phyloP scores from a whole-genome alignment of 2,113 vertebrate species.

The Syrrhaptes paradoxus region DNA sequence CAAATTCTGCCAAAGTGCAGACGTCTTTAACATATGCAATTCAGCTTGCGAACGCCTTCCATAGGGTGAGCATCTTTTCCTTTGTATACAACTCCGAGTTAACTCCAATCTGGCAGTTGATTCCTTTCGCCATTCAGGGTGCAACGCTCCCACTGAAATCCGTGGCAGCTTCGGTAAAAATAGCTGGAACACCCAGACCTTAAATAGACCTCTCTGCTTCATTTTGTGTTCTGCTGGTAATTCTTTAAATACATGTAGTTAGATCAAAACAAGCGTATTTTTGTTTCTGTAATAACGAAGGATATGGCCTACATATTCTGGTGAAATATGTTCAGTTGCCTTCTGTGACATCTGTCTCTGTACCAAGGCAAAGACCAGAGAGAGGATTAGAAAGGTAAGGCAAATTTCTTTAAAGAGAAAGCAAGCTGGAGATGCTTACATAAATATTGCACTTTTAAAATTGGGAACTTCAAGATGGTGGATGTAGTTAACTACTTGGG shows the following conservation, averaged over 20 bases:
- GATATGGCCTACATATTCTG: neutral
- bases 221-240: neutral
- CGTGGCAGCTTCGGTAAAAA: neutral
- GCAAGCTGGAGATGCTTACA: neutral
- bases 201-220: neutral
- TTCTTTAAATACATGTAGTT: neutral
- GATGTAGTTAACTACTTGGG: neutral
- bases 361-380: neutral
- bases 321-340: neutral
- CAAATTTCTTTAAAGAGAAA: neutral
- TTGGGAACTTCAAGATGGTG: neutral
- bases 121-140: neutral
- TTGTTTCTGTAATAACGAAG: neutral
- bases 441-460: neutral
- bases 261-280: neutral
- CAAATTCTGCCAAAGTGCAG: conserved; percentile 69
- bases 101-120: neutral
- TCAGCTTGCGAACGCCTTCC: conserved; percentile 15
- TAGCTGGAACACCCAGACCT: neutral
- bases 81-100: neutral
- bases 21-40: conserved; percentile 30
- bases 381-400: neutral
- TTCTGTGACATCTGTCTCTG: neutral
- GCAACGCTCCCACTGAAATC: neutral
- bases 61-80: neutral